Evolutionary conservation across 1,140 invertebrate genomes (phyloP).

Genomic region (Formica exsecta): DNA sequence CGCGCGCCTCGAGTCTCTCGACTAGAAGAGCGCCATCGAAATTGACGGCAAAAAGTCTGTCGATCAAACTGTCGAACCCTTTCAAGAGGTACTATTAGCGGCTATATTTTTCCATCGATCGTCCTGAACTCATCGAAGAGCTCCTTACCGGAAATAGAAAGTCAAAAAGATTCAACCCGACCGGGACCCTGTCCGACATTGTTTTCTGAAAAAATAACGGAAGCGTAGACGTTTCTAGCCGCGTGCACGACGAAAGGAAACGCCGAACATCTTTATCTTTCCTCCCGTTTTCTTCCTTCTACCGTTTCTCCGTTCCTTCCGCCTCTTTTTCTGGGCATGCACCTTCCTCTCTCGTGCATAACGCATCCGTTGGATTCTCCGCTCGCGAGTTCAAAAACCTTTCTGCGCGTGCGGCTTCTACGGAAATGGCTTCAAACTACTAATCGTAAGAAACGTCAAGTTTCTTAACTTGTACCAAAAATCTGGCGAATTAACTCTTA

Average conservation of each 20-base stretch:
- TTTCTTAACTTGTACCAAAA: conserved; percentile 36
- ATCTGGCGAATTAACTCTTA: conserved; percentile 13
- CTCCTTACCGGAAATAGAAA: conserved; percentile 54
- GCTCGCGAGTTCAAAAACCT: conserved; percentile 73
- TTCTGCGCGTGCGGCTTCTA: conserved; percentile 67
- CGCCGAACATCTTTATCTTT: conserved; percentile 67
- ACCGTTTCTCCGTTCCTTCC: conserved; percentile 53
- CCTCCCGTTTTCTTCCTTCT: conserved; percentile 14
- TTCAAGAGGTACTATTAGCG: conserved; percentile 56
- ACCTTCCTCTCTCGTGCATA: conserved; percentile 60
- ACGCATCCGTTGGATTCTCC: conserved; percentile 68
- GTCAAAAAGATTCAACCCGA: conserved; percentile 32
- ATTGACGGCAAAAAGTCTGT: conserved; percentile 61
- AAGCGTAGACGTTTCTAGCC: conserved; percentile 53
- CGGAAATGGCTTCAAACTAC: conserved; percentile 56
- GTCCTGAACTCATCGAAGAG: conserved; percentile 10
- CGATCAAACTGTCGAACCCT: conserved; percentile 57
- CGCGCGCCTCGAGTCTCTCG: conserved; percentile 36
- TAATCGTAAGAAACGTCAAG: conserved; percentile 49
- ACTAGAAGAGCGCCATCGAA: conserved; percentile 49
- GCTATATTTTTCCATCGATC: conserved; percentile 58
- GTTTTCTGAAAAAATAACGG: conserved; percentile 73
- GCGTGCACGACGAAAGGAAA: conserved; percentile 62
- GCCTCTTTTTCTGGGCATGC: conserved; percentile 42
- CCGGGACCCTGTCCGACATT: conserved; percentile 28